Evolutionary conservation across 1,140 invertebrate species (phyloP).

Genomic region (Heliconius himera): DNA sequence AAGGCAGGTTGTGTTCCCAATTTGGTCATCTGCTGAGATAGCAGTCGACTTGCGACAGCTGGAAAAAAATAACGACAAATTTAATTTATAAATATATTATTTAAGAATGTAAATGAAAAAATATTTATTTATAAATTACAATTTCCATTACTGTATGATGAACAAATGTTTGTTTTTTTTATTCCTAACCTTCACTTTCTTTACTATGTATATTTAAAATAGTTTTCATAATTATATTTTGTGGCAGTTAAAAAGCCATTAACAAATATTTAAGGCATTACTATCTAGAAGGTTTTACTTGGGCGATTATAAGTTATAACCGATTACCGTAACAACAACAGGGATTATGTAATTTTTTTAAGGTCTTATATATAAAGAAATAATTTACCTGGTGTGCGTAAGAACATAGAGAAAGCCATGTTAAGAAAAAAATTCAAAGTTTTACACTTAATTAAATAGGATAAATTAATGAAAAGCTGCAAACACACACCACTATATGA

Average conservation of each 20-base stretch:
- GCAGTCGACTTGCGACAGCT: conserved; percentile 57
- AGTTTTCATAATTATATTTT: background rate
- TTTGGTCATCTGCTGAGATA: conserved; percentile 61
- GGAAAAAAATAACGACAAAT: conserved; percentile 1
- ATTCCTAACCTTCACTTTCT: background rate
- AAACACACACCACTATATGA: background rate
- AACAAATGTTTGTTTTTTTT: background rate
- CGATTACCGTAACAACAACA: conserved; percentile 36
- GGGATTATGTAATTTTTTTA: conserved; percentile 54
- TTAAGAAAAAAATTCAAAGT: conserved; percentile 25
- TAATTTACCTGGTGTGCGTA: conserved; percentile 58
- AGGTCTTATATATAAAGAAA: conserved; percentile 31
- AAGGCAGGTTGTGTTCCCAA: conserved; percentile 55
- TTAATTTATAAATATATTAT: background rate
- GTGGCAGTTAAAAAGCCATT: background rate
- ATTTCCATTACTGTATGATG: no score
- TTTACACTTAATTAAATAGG: conserved; percentile 11
- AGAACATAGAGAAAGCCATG: conserved; percentile 66
- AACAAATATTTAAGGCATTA: background rate
- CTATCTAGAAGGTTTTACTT: background rate
- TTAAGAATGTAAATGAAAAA: background rate
- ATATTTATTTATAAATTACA: background rate
- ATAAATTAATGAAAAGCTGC: background rate
- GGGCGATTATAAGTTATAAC: background rate
- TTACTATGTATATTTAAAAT: background rate